Evolutionary conservation across 2,797 vertebrate species (phyloP).

Genomic region (Premnoplex brunnescens): DNA sequence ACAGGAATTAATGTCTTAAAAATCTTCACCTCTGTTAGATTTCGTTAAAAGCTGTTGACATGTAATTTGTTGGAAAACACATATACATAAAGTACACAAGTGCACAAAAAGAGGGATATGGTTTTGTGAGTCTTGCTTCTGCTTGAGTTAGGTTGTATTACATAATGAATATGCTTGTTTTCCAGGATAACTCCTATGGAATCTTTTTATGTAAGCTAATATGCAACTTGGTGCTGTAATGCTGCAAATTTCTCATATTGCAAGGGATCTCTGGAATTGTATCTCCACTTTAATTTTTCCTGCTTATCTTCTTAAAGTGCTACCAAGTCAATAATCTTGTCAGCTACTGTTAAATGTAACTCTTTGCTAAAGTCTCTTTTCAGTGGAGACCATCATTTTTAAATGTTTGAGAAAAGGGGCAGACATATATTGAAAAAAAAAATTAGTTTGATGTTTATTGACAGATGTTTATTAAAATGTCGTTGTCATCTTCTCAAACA

Average conservation of each 20-base stretch:
- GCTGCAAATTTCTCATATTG: neutral
- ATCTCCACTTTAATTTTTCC: neutral
- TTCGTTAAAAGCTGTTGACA: neutral
- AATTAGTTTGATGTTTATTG: neutral
- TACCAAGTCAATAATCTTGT: neutral
- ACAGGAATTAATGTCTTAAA: neutral
- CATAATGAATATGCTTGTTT: neutral
- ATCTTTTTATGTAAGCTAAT: neutral
- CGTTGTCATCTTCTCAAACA: neutral
- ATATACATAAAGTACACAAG: fast-evolving
- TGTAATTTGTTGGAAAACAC: neutral
- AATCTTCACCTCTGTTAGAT: neutral
- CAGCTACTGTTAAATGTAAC: neutral
- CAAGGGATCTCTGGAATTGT: neutral
- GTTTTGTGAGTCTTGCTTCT: neutral
- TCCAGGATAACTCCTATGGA: neutral
- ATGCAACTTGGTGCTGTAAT: neutral
- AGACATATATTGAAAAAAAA: neutral
- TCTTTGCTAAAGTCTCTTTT: neutral
- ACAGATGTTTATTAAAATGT: slow-evolving; percentile 4
- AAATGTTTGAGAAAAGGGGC: neutral
- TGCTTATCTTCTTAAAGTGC: neutral
- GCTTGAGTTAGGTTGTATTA: neutral
- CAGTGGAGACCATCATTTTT: neutral
- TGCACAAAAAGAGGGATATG: fast-evolving